A percentile compares a stretch with the other conserved stretches of the same genome.
Evolutionary conservation across 2,113 vertebrate genomes (phyloP).

Genomic region (Entelurus aequoreus): DNA sequence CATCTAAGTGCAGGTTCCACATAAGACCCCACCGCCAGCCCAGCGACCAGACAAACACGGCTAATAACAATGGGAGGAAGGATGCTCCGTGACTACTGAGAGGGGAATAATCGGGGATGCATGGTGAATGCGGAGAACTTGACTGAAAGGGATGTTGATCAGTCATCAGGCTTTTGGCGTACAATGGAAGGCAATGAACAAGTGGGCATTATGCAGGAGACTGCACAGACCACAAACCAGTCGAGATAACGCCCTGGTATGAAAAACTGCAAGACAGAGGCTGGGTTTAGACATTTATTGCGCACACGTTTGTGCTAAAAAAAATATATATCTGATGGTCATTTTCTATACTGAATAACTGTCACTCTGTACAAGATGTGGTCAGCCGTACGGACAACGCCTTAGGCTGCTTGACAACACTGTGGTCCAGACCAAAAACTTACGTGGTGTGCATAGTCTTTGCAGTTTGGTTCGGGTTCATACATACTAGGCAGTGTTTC

Average conservation of each 20-base stretch:
- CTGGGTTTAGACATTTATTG: not conserved
- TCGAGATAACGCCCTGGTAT: not conserved
- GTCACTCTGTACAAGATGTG: too few relatives aligned
- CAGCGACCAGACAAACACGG: constrained; percentile 42
- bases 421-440: too few relatives aligned
- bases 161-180: constrained; percentile 29
- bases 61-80: constrained; percentile 41
- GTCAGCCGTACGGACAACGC: too few relatives aligned
- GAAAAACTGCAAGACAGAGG: not conserved
- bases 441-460: too few relatives aligned
- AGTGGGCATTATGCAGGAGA: not conserved
- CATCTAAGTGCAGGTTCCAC: constrained; percentile 47
- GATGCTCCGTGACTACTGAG: constrained; percentile 35
- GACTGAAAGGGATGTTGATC: constrained; percentile 31
- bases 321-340: too few relatives aligned
- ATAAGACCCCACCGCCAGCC: constrained; percentile 27
- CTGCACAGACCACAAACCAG: not conserved
- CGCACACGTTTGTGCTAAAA: not conserved
- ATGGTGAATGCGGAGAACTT: constrained; percentile 29
- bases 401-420: too few relatives aligned
- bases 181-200: not conserved
- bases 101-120: constrained; percentile 40
- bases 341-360: too few relatives aligned
- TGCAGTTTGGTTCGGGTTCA: too few relatives aligned
- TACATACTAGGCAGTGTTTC: too few relatives aligned